Evolutionary conservation across 2,797 vertebrate species (phyloP).

Genomic region (Botia almorhae): DNA sequence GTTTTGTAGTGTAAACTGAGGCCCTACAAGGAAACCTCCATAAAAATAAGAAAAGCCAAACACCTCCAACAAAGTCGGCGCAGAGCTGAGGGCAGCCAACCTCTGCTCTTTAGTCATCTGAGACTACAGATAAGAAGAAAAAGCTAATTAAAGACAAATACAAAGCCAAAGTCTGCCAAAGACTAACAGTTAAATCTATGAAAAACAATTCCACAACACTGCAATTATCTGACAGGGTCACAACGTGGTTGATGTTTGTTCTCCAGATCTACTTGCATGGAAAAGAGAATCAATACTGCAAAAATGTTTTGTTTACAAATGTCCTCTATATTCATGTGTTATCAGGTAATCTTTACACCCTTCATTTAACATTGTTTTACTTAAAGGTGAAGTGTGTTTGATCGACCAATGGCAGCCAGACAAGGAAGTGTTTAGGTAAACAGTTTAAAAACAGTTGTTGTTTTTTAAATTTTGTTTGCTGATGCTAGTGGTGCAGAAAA

Average conservation of each 20-base stretch:
- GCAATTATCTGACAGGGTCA: neutral
- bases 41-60: constrained; percentile 96
- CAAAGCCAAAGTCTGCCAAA: neutral
- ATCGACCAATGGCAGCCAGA: too few relatives aligned
- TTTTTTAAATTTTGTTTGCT: too few relatives aligned
- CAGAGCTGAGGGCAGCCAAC: constrained; percentile 76
- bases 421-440: too few relatives aligned
- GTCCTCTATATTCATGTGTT: neutral
- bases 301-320: neutral
- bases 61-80: constrained; percentile 91
- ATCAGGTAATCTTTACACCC: neutral
- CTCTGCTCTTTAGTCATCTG: constrained; percentile 85
- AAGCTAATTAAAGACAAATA: neutral
- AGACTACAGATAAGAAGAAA: constrained; percentile 67
- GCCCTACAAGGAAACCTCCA: constrained; percentile 97
- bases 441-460: too few relatives aligned
- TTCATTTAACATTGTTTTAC: neutral
- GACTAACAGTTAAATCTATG: neutral
- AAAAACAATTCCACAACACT: too few relatives aligned
- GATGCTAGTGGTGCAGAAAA: too few relatives aligned
- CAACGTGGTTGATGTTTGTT: neutral
- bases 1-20: constrained; percentile 94
- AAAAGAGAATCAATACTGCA: neutral
- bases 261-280: neutral
- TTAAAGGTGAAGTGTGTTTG: too few relatives aligned